phyloP scores from a whole-genome alignment of 2,797 vertebrate genomes.

The Oreortyx pictus region DNA sequence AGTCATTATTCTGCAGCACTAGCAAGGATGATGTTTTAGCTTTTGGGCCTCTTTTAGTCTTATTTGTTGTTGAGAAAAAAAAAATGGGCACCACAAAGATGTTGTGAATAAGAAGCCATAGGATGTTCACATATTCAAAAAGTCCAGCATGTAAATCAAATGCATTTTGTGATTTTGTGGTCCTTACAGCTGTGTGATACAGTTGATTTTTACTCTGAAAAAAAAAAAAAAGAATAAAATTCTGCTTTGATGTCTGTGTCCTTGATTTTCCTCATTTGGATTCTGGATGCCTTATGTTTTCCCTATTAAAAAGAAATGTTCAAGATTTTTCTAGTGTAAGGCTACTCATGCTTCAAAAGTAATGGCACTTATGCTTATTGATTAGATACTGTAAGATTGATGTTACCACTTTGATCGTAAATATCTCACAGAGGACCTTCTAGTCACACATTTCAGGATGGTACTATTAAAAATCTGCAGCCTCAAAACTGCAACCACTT shows the following conservation, averaged over 20 bases:
- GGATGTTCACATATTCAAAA: conserved; percentile 1
- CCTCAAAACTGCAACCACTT: neutral
- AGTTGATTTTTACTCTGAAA: conserved; percentile 42
- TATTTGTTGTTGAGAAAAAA: conserved; percentile 17
- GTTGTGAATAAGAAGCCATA: conserved; percentile 3
- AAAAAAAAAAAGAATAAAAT: conserved; percentile 53
- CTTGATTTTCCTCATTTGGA: neutral
- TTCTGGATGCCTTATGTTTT: neutral
- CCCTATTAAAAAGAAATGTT: neutral
- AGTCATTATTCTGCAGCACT: conserved; percentile 1
- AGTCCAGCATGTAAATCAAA: conserved; percentile 22
- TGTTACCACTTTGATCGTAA: neutral
- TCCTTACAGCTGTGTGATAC: neutral
- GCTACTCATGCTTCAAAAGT: neutral
- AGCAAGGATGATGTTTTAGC: neutral
- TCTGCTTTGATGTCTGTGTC: conserved; percentile 37
- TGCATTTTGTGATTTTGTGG: conserved; percentile 5
- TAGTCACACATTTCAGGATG: neutral
- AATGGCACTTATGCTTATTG: neutral
- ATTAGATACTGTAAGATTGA: neutral
- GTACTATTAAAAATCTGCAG: neutral
- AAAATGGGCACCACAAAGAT: neutral
- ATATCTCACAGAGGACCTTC: neutral
- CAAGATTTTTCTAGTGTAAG: neutral
- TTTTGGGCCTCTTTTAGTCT: neutral